Evolutionary conservation across 1,140 invertebrate genomes (phyloP), one percentile per base, ranked within the genome.

Genomic region (Drosophila ohnishii): DNA sequence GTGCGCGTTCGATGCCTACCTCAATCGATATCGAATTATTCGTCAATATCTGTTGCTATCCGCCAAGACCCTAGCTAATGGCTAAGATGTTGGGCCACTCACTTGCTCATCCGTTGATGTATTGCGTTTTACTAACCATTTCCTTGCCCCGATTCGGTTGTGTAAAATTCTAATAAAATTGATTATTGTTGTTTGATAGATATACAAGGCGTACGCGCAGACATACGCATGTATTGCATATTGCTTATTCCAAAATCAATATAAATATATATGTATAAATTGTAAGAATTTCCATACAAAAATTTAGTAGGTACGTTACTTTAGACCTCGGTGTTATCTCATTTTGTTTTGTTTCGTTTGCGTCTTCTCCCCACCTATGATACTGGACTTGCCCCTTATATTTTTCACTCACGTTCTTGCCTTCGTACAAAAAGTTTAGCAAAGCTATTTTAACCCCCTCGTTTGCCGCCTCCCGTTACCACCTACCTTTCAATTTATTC

Each of bases 231-330:
- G 78, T 80, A 84, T 80, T 84, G 64, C 77, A 86, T 86, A 90
- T 89, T 90, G 85, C 88, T 90, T 90, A 80, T 84, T 84, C 75
- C 79, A 86, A 89, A 90, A 83, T 88, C 88, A 90, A 90, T 90
- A 90, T 80, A 89, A 90, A 90, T 90, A 87, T 87, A 87, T 85
- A 85, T 85, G 81, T 86, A 90, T 90, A 90, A 90, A 90, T 90
- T 83, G 85, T 90, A 90, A 90, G 89, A 90, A 90, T 87, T 90
- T 84, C 71, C 89, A 90, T 90, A 89, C 81, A 90, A 90, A 90
- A 90, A 77, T 90, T 90, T 87, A 90, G 88, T 90, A 90, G 88
- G 88, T 90, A 90, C 88, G 80, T 90, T 90, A 78, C 82, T 90
- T 90, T 90, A 90, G 88, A 90, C 88, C 84, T 90, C 83, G 88